A percentile compares a stretch with the other conserved stretches of the same genome.
Evolutionary conservation across 2,113 vertebrate genomes (phyloP).

Genomic region (Dinomys branickii): DNA sequence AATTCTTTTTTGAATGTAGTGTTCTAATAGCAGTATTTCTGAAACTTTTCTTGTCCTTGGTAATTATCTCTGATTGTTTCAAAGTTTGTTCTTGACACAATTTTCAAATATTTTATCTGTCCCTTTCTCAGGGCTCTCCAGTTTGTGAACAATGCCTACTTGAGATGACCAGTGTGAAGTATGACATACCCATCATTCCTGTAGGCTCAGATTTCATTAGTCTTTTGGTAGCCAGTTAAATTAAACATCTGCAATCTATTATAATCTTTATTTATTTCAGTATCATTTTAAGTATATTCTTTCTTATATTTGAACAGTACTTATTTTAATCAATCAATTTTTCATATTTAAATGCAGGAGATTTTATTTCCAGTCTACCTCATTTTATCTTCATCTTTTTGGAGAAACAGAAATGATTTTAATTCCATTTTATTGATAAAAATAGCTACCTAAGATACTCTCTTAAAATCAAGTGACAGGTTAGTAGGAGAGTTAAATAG

Average conservation of each 20-base stretch:
- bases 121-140: background rate
- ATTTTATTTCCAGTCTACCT: background rate
- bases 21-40: slow-evolving; percentile 36
- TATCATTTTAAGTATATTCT: background rate
- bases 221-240: background rate
- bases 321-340: slow-evolving; percentile 1
- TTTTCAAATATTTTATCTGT: background rate
- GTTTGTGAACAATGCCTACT: background rate
- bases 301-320: background rate
- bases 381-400: background rate
- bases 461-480: background rate
- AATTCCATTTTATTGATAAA: slow-evolving; percentile 27
- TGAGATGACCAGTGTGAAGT: background rate
- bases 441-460: background rate
- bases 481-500: background rate
- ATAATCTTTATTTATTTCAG: background rate
- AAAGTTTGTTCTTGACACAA: background rate
- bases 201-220: background rate
- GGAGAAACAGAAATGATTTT: background rate
- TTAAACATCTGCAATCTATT: background rate
- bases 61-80: slow-evolving; percentile 19
- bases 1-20: slow-evolving; percentile 32
- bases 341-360: background rate
- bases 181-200: background rate
- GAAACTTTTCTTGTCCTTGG: background rate